These are phyloP conservation scores for Phortica magna DNA, from an alignment of 2,888 invertebrate genomes.

Conservation along the genomic window DNA sequence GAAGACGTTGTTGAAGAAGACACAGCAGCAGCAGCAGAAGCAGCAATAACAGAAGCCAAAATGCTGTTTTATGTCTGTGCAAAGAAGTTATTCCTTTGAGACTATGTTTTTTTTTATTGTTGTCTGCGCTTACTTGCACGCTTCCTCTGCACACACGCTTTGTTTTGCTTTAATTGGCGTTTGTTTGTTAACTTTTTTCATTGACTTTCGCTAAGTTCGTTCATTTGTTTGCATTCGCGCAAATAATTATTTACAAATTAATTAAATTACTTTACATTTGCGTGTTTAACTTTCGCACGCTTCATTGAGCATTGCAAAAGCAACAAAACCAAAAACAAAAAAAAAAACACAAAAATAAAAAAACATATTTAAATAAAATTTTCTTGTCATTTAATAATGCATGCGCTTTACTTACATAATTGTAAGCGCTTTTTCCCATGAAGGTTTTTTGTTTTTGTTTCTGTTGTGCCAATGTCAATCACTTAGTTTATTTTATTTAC, in stretches of 20 bases:
- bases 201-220: background rate
- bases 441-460: background rate
- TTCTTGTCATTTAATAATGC: background rate
- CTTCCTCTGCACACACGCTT: background rate
- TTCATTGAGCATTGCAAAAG: background rate
- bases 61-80: background rate
- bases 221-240: background rate
- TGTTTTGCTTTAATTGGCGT: constrained; percentile 2
- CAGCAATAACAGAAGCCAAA: background rate
- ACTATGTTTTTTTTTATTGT: background rate
- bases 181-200: background rate
- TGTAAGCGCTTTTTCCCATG: background rate
- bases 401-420: background rate
- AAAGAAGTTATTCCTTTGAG: background rate
- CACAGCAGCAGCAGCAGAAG: too few species aligned
- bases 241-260: constrained; percentile 9
- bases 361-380: background rate
- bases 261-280: background rate
- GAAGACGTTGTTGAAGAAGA: background rate
- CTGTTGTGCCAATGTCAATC: background rate
- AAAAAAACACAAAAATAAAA: too few species aligned
- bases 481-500: background rate
- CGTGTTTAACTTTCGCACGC: background rate
- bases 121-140: background rate
- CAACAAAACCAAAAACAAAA: background rate